Evolutionary conservation across 2,797 vertebrate genomes (phyloP).

Genomic region (Capromys pilorides): DNA sequence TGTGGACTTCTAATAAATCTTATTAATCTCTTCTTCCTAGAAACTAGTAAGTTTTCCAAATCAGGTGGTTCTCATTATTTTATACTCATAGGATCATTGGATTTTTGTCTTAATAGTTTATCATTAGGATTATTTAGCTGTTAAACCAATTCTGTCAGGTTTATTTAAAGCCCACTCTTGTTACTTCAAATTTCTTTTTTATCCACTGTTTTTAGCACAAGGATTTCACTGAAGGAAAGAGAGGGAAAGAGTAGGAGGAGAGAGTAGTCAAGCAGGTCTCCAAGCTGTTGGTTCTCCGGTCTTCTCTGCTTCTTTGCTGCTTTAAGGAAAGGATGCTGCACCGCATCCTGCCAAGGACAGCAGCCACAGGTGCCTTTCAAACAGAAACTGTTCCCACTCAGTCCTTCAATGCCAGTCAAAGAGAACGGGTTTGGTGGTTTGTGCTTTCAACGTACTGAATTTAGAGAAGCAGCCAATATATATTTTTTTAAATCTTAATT

Average conservation of each 20-base stretch:
- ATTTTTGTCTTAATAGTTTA: background rate
- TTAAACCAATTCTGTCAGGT: background rate
- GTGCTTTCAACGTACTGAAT: background rate
- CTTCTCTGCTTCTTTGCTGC: background rate
- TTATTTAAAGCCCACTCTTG: background rate
- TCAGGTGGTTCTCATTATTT: background rate
- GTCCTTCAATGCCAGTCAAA: background rate
- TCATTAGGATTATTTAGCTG: background rate
- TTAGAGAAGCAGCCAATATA: background rate
- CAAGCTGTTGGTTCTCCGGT: background rate
- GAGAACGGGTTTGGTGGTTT: background rate
- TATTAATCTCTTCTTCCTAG: background rate
- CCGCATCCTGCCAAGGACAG: background rate
- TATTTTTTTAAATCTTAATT: background rate
- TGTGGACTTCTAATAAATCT: background rate
- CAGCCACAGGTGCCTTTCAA: background rate
- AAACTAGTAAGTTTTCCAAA: background rate
- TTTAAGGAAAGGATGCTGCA: background rate
- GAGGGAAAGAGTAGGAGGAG: background rate
- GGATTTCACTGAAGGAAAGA: background rate
- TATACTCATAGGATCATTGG: background rate
- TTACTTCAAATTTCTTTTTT: background rate
- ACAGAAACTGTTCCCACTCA: background rate
- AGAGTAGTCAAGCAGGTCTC: background rate
- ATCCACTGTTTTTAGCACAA: background rate